These are phyloP conservation scores for Brachyptera risi DNA, from an alignment of 2,888 invertebrate genomes.

Conservation along the genomic window DNA sequence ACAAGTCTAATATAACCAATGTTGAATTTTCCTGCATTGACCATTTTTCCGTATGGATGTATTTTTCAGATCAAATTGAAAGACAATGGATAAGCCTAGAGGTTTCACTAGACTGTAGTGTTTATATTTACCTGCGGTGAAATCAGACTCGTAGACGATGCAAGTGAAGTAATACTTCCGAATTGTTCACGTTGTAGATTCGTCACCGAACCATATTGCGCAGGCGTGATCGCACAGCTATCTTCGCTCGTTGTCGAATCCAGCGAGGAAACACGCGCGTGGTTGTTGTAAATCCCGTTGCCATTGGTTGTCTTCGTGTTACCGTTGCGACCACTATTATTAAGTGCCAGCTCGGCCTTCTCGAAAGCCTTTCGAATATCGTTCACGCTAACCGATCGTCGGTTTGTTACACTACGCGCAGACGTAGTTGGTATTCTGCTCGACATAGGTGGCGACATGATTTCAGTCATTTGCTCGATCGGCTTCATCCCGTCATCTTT, in stretches of 20 bases:
- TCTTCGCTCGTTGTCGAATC: constrained; percentile 53
- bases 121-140: constrained; percentile 51
- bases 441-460: not conserved
- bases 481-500: constrained; percentile 9
- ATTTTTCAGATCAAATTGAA: too few relatives aligned
- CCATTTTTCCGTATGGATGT: too few relatives aligned
- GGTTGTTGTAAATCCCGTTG: constrained; percentile 35
- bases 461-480: not conserved
- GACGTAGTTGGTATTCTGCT: constrained; percentile 14
- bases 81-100: too few relatives aligned
- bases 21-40: too few relatives aligned
- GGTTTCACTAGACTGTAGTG: too few relatives aligned
- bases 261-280: constrained; percentile 51
- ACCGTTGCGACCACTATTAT: constrained; percentile 32
- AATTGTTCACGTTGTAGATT: constrained; percentile 47
- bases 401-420: constrained; percentile 20
- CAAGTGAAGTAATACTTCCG: constrained; percentile 54
- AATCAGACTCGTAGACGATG: constrained; percentile 54
- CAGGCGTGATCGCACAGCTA: constrained; percentile 39
- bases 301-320: constrained; percentile 23
- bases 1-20: too few relatives aligned
- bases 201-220: constrained; percentile 41
- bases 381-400: constrained; percentile 49
- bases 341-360: constrained; percentile 41
- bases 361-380: constrained; percentile 58